Conservation (phyloP, 64 coral and sea anemone genomes). For the Porites lutea region DNA sequence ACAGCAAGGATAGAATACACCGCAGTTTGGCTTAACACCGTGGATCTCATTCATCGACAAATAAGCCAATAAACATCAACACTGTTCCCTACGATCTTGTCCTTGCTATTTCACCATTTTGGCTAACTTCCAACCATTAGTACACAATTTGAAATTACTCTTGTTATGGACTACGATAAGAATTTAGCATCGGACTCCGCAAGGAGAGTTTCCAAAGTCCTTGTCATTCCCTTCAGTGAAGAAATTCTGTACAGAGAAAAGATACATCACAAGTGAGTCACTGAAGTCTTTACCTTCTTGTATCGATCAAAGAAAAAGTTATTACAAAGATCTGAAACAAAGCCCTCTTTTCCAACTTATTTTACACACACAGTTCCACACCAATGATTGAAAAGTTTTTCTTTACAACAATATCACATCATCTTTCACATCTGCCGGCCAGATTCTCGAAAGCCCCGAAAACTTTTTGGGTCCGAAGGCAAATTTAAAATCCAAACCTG, state of each 20-base stretch:
- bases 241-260: constrained; percentile 51
- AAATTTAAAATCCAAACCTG: no score
- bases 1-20: neutral
- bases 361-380: no score
- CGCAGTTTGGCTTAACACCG: neutral
- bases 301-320: neutral
- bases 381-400: neutral
- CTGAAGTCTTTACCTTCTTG: no score
- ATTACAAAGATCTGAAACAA: no score
- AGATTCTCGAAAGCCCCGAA: no score
- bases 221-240: constrained; percentile 71
- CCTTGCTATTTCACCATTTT: neutral
- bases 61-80: neutral
- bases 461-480: no score
- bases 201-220: constrained; percentile 66
- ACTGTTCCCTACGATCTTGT: neutral
- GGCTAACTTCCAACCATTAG: neutral
- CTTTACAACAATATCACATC: neutral
- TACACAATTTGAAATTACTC: neutral
- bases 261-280: neutral
- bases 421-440: neutral
- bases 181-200: constrained; percentile 74
- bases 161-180: constrained; percentile 7
- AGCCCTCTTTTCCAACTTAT: no score
- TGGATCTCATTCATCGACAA: neutral